A percentile compares a stretch with the other conserved stretches of the same genome.
These are phyloP conservation scores for Schizopygopsis pylzovi DNA, from an alignment of 2,797 vertebrate genomes.

Conservation along the genomic window DNA sequence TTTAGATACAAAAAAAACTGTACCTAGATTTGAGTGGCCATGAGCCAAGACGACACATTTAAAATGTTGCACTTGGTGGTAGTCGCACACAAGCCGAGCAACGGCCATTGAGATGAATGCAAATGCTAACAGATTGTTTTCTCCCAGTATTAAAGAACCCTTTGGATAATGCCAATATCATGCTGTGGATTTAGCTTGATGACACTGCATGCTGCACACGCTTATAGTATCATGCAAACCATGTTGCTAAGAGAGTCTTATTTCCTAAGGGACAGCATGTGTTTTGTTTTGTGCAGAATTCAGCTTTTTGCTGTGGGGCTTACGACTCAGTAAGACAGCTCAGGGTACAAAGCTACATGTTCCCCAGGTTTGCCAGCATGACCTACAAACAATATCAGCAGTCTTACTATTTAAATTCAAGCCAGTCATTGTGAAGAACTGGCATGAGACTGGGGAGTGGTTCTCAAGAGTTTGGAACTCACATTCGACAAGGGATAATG, in stretches of 20 bases:
- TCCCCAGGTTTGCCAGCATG: constrained; percentile 14
- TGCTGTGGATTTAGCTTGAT: background rate
- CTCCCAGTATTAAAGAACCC: too few species aligned
- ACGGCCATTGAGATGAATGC: too few species aligned
- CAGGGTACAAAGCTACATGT: constrained; percentile 7
- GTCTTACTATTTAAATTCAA: constrained; percentile 20
- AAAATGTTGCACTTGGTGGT: too few species aligned
- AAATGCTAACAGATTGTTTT: too few species aligned
- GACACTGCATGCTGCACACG: background rate
- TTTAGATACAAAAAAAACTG: too few species aligned
- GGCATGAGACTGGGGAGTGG: constrained; percentile 23
- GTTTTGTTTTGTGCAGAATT: constrained; percentile 20
- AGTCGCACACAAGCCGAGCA: too few species aligned
- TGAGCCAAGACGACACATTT: too few species aligned
- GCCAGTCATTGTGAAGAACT: constrained; percentile 33
- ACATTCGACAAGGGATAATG: constrained; percentile 26
- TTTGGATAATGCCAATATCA: background rate
- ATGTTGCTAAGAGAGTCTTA: constrained; percentile 15
- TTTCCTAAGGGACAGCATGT: constrained; percentile 13
- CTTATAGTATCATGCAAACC: constrained; percentile 3
- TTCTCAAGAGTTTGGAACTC: constrained; percentile 20
- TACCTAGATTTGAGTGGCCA: too few species aligned
- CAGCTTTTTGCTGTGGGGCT: constrained; percentile 5
- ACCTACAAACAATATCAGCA: constrained; percentile 24
- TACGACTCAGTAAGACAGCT: constrained; percentile 24